Conservation (phyloP, 2,888 invertebrate genomes). For the Tridacna crocea region DNA sequence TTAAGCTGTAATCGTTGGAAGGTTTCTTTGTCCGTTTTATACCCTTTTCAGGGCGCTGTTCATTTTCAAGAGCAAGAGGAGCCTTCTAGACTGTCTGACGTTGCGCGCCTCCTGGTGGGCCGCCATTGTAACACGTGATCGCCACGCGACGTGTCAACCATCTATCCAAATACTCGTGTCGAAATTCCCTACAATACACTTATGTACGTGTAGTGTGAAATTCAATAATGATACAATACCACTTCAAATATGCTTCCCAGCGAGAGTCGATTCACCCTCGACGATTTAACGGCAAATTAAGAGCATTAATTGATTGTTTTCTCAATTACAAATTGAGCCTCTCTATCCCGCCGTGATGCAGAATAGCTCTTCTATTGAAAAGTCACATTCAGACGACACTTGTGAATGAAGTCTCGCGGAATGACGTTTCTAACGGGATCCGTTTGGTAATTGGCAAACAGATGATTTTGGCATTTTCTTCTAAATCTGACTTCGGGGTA, state of each 20-base stretch:
- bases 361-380: conserved; percentile 49
- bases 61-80: too few relatives aligned
- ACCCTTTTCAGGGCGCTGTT: too few relatives aligned
- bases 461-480: conserved; percentile 61
- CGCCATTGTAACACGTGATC: conserved; percentile 32
- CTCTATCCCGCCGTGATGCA: conserved; percentile 50
- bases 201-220: conserved; percentile 48
- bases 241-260: conserved; percentile 29
- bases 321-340: conserved; percentile 30
- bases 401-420: conserved; percentile 64
- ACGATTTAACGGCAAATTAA: conserved; percentile 54
- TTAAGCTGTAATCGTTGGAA: too few relatives aligned
- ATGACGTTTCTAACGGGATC: conserved; percentile 61
- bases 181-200: conserved; percentile 45
- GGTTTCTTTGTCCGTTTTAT: too few relatives aligned
- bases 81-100: too few relatives aligned
- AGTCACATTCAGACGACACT: conserved; percentile 56
- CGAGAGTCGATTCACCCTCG: conserved; percentile 29
- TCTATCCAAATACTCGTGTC: conserved; percentile 31
- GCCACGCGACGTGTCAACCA: conserved; percentile 60
- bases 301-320: conserved; percentile 61
- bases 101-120: not conserved
- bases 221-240: conserved; percentile 49
- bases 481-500: conserved; percentile 54
- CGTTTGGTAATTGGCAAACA: conserved; percentile 60